Evolutionary conservation across 2,888 invertebrate genomes (phyloP), one percentile per base, ranked within the genome.

Genomic region (Baronia brevicornis): DNA sequence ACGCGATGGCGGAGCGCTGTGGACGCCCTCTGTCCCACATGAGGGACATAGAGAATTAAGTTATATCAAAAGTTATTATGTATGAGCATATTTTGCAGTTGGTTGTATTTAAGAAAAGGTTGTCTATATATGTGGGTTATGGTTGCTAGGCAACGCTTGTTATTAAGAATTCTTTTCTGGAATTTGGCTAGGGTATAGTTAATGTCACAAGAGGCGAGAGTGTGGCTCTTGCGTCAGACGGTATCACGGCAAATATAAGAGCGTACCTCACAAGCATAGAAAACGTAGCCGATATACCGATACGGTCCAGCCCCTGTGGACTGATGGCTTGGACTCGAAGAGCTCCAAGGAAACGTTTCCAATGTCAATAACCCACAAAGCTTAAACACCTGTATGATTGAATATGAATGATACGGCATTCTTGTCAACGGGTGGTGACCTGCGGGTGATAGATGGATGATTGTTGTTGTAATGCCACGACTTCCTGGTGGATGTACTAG

Each of bases 401-500:
- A 88, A 89, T 37, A 89, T 89, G 51, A 85, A 85, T 4, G 84
- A 84, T 6, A 85, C 84, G 2, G 79, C 80, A 38, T 80, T 78
- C 51, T 84, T 82, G 39, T 84, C 84, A 17, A 75, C 71, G 0
- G 85, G 86, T 37, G 73, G 87, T 28, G 84, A 87, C 39, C 86
- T 58, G 23, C 86, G 73, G 68, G 87, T 75, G 79, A 87, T 80
- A 71, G 87, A 85, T 63, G 84, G 72, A 77, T 79, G 84, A 68
- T 87, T 87, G 60, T 91, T 91, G 52, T 93, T 92, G 69, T 94
- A 93, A 61, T 93, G 93, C 48, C 93, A 94, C 7, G 94, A 94
- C 60, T 94, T 94, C 47, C 94, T 86, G 61, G 93, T 93, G 50
- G 93, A 92, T 1, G 94, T 93, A 27, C 94, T 93, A 2, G 94